Evolutionary conservation across 2,888 invertebrate species (phyloP).

Genomic region (Antitype chi): DNA sequence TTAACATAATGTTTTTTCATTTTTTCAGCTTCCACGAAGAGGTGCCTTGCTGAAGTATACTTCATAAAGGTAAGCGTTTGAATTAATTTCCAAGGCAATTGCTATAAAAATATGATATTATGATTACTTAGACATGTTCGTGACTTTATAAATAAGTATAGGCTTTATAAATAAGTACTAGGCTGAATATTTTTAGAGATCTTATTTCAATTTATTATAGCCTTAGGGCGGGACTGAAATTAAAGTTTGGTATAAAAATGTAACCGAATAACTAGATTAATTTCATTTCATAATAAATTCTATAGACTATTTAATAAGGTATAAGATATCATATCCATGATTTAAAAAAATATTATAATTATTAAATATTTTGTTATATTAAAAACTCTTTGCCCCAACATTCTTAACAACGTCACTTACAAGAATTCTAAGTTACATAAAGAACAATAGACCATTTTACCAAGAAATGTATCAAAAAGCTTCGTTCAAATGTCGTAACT

Average conservation of each 20-base stretch:
- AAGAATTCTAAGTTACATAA: neutral
- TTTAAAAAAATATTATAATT: too few relatives aligned
- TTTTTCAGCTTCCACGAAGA: constrained; percentile 57
- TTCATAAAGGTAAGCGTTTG: constrained; percentile 63
- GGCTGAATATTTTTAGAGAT: neutral
- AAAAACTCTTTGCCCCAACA: neutral
- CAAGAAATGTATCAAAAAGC: constrained; percentile 45
- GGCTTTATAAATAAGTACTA: neutral
- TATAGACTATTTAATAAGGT: neutral
- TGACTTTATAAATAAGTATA: constrained; percentile 16
- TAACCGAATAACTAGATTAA: neutral
- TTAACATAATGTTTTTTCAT: constrained; percentile 51
- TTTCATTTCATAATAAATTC: neutral
- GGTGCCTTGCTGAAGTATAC: constrained; percentile 54
- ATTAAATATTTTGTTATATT: too few relatives aligned
- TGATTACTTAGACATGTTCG: constrained; percentile 6
- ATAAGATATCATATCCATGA: neutral
- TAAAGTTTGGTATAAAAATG: neutral
- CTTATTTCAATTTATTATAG: constrained; percentile 13
- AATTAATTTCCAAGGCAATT: constrained; percentile 43
- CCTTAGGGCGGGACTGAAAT: neutral
- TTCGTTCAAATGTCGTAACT: constrained; percentile 40
- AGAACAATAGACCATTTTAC: constrained; percentile 27
- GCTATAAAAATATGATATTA: constrained; percentile 31
- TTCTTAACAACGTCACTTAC: neutral